phyloP scores from a whole-genome alignment of 2,113 vertebrate species.

The Python bivittatus region DNA sequence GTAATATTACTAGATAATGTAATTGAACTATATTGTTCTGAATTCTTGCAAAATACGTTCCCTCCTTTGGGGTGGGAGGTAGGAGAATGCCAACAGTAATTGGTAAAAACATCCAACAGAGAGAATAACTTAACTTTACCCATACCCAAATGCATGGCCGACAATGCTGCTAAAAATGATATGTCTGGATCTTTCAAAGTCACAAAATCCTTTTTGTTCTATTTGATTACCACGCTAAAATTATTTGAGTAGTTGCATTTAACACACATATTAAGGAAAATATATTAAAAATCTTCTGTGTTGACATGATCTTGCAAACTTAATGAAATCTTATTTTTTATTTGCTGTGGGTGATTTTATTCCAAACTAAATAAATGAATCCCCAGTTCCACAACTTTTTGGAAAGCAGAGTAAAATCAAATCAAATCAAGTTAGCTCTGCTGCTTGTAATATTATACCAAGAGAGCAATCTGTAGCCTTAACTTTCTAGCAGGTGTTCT shows the following conservation, averaged over 20 bases:
- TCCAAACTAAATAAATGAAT: not conserved
- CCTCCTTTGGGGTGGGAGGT: not conserved
- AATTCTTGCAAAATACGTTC: not conserved
- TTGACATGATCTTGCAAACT: not conserved
- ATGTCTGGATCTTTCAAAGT: not conserved
- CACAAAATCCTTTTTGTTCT: not conserved
- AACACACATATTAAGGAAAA: not conserved
- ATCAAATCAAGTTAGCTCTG: not conserved
- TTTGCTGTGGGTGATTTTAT: not conserved
- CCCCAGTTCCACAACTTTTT: not conserved
- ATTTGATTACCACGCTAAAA: not conserved
- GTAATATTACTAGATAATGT: not conserved
- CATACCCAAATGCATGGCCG: not conserved
- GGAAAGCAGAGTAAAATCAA: not conserved
- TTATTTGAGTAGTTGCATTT: not conserved
- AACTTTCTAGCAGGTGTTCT: too few relatives aligned
- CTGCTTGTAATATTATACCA: not conserved
- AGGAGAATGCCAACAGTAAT: not conserved
- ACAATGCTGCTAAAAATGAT: not conserved
- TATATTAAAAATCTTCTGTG: not conserved
- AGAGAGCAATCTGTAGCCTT: not conserved
- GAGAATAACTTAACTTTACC: not conserved
- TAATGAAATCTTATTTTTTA: not conserved
- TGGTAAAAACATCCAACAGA: not conserved
- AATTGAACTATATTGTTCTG: not conserved